Base-by-base conservation (phyloP, 2,113 vertebrate species). In the Cochlearius cochlearius region DNA sequence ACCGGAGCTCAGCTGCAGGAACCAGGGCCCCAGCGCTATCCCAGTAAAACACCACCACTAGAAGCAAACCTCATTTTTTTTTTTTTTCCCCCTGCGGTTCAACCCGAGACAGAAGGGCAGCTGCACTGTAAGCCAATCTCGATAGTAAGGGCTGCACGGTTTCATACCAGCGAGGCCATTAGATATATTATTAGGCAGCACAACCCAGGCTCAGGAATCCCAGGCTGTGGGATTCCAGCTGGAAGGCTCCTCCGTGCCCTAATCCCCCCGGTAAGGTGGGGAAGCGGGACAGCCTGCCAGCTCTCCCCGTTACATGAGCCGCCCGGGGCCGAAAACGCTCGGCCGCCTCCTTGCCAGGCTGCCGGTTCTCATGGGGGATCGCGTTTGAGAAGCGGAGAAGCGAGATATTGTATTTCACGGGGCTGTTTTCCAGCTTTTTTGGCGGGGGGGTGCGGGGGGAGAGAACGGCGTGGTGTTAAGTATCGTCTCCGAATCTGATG, bases 71-170 rank as follows among this genome's bases (percentile, higher is more conserved):
- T 60, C 7, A 5, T 32, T 41, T 59, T 25, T 10, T 19, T 11
- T 36, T 26, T 22, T 2, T 47, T 17, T 14, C 2, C 4, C n/a
- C 55, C 45, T 19, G 47, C 0, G 2, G 53, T 53, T 77, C 50
- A 64, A 38, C 27, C 29, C 5, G 39, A 78, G 88, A 12, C 60
- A 29, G 68, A 23, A 15, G 83, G 85, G 92, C 75, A 94, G 92
- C 92, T 94, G 94, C 88, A 19, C 76, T n/a, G 76, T 43, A 92
- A 94, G 66, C 71, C 92, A 82, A 81, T 77, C 89, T 38, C 4
- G 43, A n/a, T 1, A 30, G 64, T 3, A 10, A 84, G 56, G 73
- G 45, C 90, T 29, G 58, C 64, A 32, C 3, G 9, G 21, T 72
- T 67, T 77, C 69, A 85, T 74, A 88, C 85, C 90, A 88, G 36